phyloP scores from a whole-genome alignment of 2,888 invertebrate species.

The Amphipyra tragopoginis region DNA sequence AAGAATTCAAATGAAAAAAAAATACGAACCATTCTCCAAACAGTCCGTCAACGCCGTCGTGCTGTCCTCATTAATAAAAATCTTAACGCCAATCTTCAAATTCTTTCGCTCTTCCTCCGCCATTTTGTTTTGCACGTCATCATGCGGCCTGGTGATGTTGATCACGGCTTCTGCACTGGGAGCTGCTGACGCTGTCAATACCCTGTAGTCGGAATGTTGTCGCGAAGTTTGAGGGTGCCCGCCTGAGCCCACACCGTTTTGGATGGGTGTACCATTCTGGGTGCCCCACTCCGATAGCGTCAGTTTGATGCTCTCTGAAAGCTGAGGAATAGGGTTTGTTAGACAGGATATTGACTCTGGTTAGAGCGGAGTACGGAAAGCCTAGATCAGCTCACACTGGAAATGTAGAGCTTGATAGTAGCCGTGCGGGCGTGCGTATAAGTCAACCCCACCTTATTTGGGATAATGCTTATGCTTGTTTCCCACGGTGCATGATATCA shows the following conservation, averaged over 20 bases:
- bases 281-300: conserved; percentile 84
- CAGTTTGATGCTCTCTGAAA: conserved; percentile 87
- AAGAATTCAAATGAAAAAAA: neutral
- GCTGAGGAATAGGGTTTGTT: conserved; percentile 65
- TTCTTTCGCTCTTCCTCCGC: conserved; percentile 93
- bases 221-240: conserved; percentile 66
- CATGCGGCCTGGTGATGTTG: conserved; percentile 89
- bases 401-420: too few species aligned
- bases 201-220: conserved; percentile 76
- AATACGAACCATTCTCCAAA: conserved; percentile 91
- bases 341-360: neutral
- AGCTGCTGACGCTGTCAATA: conserved; percentile 72
- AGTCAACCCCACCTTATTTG: too few species aligned
- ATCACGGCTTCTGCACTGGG: conserved; percentile 77
- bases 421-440: too few species aligned
- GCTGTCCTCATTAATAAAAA: conserved; percentile 94
- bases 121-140: conserved; percentile 91
- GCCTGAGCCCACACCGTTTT: conserved; percentile 72
- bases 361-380: too few species aligned
- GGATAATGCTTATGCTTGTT: too few species aligned
- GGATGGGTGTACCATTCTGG: conserved; percentile 69
- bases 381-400: too few species aligned
- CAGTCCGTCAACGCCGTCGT: conserved; percentile 92
- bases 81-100: conserved; percentile 95
- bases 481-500: too few species aligned